Base-by-base conservation (phyloP, 2,113 vertebrate species). In the Pristiophorus japonicus region DNA sequence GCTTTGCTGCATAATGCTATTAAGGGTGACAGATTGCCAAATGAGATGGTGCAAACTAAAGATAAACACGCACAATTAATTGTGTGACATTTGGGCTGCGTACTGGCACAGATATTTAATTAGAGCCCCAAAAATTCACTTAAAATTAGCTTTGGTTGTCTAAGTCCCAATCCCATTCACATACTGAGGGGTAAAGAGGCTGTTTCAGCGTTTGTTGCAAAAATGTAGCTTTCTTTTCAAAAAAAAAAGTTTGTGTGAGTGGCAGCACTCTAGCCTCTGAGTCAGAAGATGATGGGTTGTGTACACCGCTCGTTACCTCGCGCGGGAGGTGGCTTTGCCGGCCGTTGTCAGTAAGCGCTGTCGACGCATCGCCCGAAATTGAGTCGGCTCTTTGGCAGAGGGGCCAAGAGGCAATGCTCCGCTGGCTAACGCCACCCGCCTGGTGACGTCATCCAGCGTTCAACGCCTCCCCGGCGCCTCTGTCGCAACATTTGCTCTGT, bases 21-120 rank as follows among this genome's bases (percentile, higher is more conserved):
- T 93, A 93, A 93, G 63, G 66, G 45, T 94, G 93, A 94, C 45
- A 70, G 66, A 70, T 30, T 94, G 66, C 22, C 42, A 94, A 73
- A 73, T 30, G 10, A 70, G 93, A 47, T 73, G 65, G 42, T 38
- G 45, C 66, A 73, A 70, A 16, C 24, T 16, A 59, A 0, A 94
- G 65, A 45, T 63, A 92, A 92, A 38, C 88, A 92, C 4, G 0
- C 14, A 92, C 4, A 63, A n/a, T 92, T 65, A 5, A 42, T 59
- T 63, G 59, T 22, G 59, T 92, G 34, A 8, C 34, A 22, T 65
- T 91, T 38, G 59, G 16, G 34, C 18, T 92, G 16, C 18, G 5
- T 63, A 45, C 16, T 0, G 0, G 34, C 34, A 92, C 18, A 22
- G 34, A 45, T 42, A 65, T 63, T 63, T 92, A 65, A 92, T 92